Evolutionary conservation across 2,113 vertebrate species (phyloP).

Genomic region (Hippocampus comes): DNA sequence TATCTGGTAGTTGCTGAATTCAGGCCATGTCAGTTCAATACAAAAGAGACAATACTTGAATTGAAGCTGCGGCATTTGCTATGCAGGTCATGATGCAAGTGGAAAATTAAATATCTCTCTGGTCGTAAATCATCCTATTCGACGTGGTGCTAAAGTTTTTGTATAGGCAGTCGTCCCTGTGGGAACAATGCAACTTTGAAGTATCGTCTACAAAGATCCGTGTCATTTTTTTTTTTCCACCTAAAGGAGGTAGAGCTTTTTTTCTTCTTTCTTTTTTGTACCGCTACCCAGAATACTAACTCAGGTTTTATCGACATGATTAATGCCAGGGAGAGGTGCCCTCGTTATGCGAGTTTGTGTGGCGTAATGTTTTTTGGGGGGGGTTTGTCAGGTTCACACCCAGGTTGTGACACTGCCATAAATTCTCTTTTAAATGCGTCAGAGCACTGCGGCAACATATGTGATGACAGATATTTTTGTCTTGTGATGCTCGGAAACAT

Average conservation of each 20-base stretch:
- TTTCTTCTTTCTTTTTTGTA: constrained; percentile 14
- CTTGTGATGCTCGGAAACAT: too few relatives aligned
- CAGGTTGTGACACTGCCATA: background rate
- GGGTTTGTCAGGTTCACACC: constrained; percentile 20
- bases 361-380: background rate
- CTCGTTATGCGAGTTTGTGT: background rate
- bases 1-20: too few relatives aligned
- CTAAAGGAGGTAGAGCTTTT: constrained; percentile 17
- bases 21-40: too few relatives aligned
- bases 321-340: constrained; percentile 20
- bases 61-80: background rate
- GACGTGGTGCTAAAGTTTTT: constrained; percentile 29
- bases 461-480: too few relatives aligned
- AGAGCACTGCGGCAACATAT: too few relatives aligned
- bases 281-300: constrained; percentile 35
- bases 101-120: constrained; percentile 14
- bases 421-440: too few relatives aligned
- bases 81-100: constrained; percentile 15
- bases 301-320: constrained; percentile 28
- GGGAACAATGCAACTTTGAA: constrained; percentile 44
- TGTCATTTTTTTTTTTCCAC: constrained; percentile 43
- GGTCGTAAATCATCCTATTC: constrained; percentile 6
- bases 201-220: constrained; percentile 27
- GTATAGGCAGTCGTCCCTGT: constrained; percentile 21
- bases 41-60: constrained; percentile 1